Conservation (phyloP, 2,113 vertebrate species). For the Oenanthe oenanthe region DNA sequence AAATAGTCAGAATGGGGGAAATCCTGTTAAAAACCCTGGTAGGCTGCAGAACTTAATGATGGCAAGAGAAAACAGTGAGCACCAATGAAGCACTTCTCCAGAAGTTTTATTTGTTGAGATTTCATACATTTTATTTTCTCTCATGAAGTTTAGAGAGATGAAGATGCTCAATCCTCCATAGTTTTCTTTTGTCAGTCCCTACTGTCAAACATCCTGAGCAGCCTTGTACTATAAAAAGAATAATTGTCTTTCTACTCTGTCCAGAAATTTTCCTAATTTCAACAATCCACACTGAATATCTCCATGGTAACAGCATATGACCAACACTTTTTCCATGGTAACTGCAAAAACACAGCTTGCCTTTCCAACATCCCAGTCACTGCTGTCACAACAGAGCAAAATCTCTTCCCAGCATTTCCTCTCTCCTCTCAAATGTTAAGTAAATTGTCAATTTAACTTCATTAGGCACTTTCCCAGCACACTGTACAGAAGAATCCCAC, state of each 20-base stretch:
- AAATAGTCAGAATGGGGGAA: background rate
- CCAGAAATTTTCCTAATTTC: slow-evolving; percentile 60
- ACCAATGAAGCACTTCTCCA: background rate
- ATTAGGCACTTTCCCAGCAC: slow-evolving; percentile 16
- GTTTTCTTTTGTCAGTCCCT: background rate
- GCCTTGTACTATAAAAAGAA: slow-evolving; percentile 17
- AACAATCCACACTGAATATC: slow-evolving; percentile 19
- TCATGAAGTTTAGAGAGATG: background rate
- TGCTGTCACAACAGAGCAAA: slow-evolving; percentile 60
- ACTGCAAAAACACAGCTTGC: slow-evolving; percentile 3
- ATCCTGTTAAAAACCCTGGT: background rate
- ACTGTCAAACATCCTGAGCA: background rate
- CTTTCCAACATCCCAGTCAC: background rate
- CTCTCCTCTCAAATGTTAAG: slow-evolving; percentile 1
- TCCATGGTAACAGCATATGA: slow-evolving; percentile 53
- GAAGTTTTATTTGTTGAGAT: background rate
- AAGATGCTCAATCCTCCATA: background rate
- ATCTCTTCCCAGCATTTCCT: slow-evolving; percentile 6
- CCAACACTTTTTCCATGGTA: slow-evolving; percentile 45
- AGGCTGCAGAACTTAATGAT: background rate
- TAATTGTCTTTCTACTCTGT: slow-evolving; percentile 22
- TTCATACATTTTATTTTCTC: background rate
- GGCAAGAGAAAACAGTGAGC: background rate
- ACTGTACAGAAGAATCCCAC: background rate
- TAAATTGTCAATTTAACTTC: slow-evolving; percentile 53